A percentile compares a stretch with the other conserved stretches of the same genome.
phyloP scores from a whole-genome alignment of 2,888 invertebrate genomes.

The Hemithea aestivaria region DNA sequence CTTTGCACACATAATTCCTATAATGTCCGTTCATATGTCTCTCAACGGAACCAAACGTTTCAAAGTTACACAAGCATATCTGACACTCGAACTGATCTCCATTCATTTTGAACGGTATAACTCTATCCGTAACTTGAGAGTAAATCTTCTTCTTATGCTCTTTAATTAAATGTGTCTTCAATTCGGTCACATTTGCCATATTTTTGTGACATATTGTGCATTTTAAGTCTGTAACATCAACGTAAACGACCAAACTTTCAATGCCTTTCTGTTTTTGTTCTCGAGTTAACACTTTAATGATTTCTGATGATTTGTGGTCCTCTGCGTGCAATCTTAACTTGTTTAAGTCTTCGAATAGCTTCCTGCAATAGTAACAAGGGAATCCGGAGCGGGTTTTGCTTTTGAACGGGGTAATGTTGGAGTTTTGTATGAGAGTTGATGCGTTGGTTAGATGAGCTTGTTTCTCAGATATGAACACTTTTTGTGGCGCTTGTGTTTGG shows the following conservation, averaged over 20 bases:
- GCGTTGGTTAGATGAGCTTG: conserved; percentile 33
- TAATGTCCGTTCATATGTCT: conserved; percentile 67
- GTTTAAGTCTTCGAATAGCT: conserved; percentile 28
- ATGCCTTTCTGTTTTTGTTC: conserved; percentile 30
- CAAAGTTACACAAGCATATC: conserved; percentile 54
- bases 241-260: conserved; percentile 36
- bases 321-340: conserved; percentile 27
- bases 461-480: conserved; percentile 26
- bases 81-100: conserved; percentile 34
- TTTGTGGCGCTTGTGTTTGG: neutral
- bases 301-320: conserved; percentile 21
- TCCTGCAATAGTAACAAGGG: conserved; percentile 40
- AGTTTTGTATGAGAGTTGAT: conserved; percentile 32
- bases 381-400: conserved; percentile 36
- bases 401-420: conserved; percentile 40
- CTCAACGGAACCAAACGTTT: conserved; percentile 64
- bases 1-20: conserved; percentile 59
- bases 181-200: conserved; percentile 27
- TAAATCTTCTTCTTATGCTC: conserved; percentile 35
- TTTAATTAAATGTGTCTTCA: conserved; percentile 32
- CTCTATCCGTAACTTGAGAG: conserved; percentile 29
- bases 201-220: conserved; percentile 33
- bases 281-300: too few species aligned
- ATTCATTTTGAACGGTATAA: conserved; percentile 39
- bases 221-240: conserved; percentile 37